Percentiles rank a stretch among this genome's conserved stretches.
Conservation (phyloP, 64 coral and sea anemone species). For the Montipora foliosa region DNA sequence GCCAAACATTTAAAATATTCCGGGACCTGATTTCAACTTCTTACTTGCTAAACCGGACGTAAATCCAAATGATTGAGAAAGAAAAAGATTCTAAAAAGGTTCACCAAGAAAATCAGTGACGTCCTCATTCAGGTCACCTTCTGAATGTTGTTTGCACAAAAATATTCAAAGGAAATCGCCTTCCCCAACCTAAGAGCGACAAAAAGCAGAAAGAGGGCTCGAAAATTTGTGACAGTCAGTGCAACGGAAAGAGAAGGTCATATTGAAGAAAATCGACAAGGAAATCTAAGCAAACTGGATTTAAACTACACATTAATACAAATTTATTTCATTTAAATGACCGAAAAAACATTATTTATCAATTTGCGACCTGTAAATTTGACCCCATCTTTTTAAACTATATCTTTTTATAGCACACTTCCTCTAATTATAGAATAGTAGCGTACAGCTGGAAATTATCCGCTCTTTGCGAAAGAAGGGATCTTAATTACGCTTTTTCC, state of each 20-base stretch:
- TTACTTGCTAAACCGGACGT: too few relatives aligned
- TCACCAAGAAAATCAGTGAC: too few relatives aligned
- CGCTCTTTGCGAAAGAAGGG: not conserved
- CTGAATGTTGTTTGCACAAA: too few relatives aligned
- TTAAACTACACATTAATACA: not conserved
- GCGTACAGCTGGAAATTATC: not conserved
- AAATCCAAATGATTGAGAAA: too few relatives aligned
- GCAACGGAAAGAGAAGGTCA: too few relatives aligned
- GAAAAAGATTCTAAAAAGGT: too few relatives aligned
- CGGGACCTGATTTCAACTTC: too few relatives aligned
- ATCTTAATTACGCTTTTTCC: too few relatives aligned
- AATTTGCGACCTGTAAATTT: not conserved
- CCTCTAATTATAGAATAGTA: not conserved
- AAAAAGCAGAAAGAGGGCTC: not conserved
- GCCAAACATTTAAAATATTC: too few relatives aligned
- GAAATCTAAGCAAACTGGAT: not conserved
- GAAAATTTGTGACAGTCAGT: not conserved
- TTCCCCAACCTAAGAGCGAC: not conserved
- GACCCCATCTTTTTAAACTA: slow-evolving; percentile 4
- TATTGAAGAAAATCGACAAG: too few relatives aligned
- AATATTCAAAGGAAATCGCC: too few relatives aligned
- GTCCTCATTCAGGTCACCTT: too few relatives aligned
- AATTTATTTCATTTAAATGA: not conserved
- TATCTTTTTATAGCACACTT: slow-evolving; percentile 1
- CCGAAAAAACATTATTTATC: not conserved